Conservation (phyloP, 2,113 vertebrate genomes). For the Columba janthina region DNA sequence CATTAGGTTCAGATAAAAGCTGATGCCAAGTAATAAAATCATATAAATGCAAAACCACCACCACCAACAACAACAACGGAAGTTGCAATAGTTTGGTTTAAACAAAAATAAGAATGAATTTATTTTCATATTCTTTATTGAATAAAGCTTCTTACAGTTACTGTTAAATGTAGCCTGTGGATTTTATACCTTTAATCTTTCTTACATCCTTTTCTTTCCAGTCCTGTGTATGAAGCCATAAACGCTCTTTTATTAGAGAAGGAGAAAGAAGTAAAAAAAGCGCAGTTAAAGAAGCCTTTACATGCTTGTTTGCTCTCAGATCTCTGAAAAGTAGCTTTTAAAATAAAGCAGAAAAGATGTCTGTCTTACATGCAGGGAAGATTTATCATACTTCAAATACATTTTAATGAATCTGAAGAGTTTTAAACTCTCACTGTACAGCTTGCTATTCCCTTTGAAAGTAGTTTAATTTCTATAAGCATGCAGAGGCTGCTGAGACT, state of each 20-base stretch:
- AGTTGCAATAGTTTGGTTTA: background rate
- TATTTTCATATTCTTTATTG: background rate
- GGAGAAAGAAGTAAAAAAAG: background rate
- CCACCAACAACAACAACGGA: background rate
- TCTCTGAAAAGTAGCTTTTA: conserved; percentile 65
- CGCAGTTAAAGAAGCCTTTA: conserved; percentile 28
- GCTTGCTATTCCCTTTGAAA: conserved; percentile 31
- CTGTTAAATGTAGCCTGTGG: conserved; percentile 1
- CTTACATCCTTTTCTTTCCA: conserved; percentile 52
- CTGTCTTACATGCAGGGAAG: conserved; percentile 41
- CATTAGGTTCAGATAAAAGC: background rate
- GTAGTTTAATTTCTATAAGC: conserved; percentile 31
- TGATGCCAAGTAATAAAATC: background rate
- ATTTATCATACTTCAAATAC: conserved; percentile 67
- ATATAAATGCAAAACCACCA: background rate
- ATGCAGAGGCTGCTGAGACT: background rate
- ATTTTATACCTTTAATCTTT: conserved; percentile 42
- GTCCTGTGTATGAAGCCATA: conserved; percentile 21
- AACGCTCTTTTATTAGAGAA: conserved; percentile 49
- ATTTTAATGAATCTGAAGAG: conserved; percentile 65
- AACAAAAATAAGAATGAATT: background rate
- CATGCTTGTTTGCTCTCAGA: conserved; percentile 31
- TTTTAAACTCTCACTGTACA: conserved; percentile 15
- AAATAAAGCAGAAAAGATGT: conserved; percentile 67
- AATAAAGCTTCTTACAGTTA: background rate